Conservation (phyloP, 2,113 vertebrate species). For the Promerops cafer region DNA sequence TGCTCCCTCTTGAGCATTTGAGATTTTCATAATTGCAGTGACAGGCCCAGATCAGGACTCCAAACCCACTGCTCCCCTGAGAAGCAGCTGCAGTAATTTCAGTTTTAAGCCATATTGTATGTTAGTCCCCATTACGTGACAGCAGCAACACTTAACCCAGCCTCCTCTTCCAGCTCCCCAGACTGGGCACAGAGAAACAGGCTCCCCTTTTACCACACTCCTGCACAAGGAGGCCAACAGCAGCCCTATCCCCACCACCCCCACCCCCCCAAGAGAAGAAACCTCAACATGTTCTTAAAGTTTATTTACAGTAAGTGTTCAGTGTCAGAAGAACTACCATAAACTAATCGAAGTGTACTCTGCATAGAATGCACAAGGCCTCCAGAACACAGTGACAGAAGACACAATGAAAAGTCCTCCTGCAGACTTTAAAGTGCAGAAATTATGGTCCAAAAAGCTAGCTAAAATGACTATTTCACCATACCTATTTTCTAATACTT, state of each 20-base stretch:
- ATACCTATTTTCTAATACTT: not conserved
- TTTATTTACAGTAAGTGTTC: not conserved
- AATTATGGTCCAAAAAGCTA: not conserved
- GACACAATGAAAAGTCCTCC: not conserved
- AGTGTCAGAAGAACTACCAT: not conserved
- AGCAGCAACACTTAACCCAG: not conserved
- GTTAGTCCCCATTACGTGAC: not conserved
- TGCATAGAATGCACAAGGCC: not conserved
- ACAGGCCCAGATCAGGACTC: not conserved
- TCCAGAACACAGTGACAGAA: not conserved
- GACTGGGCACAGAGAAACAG: not conserved
- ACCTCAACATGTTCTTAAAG: rapidly evolving
- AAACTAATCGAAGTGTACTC: not conserved
- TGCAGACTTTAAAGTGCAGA: not conserved
- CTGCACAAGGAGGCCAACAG: not conserved
- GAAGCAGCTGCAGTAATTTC: not conserved
- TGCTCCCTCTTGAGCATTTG: not conserved
- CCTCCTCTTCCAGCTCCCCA: not conserved
- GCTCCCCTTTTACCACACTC: not conserved
- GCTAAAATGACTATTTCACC: not conserved
- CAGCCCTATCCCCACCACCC: not conserved
- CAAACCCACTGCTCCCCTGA: not conserved
- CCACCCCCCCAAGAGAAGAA: not conserved
- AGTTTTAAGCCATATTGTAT: not conserved
- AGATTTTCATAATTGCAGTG: not conserved